phyloP scores from a whole-genome alignment of 1,140 invertebrate genomes.

The Charaxes varanes region DNA sequence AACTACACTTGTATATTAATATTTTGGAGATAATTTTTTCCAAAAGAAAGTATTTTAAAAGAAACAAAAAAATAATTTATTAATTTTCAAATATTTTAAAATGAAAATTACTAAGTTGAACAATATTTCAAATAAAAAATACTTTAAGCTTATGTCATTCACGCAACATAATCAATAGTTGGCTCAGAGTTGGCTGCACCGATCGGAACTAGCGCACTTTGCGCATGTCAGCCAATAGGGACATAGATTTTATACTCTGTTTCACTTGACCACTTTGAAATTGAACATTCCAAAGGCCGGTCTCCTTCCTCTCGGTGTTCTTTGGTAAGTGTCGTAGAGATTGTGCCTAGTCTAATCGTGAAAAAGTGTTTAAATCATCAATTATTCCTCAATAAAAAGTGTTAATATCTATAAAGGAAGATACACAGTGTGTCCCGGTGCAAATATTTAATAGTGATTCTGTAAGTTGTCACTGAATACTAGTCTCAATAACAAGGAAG shows the following conservation, averaged over 20 bases:
- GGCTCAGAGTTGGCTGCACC: constrained; percentile 62
- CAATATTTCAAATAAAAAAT: constrained; percentile 28
- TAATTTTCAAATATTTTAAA: not conserved
- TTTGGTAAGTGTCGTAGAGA: constrained; percentile 77
- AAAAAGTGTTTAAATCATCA: constrained; percentile 58
- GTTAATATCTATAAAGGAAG: constrained; percentile 29
- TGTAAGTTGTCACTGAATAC: constrained; percentile 49
- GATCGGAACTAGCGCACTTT: constrained; percentile 45
- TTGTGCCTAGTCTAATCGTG: constrained; percentile 65
- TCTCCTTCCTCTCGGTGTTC: constrained; percentile 77
- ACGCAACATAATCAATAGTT: constrained; percentile 57
- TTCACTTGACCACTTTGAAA: constrained; percentile 72
- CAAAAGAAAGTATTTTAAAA: not conserved
- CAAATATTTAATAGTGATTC: constrained; percentile 62
- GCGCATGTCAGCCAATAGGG: constrained; percentile 59
- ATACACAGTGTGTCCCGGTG: constrained; percentile 57
- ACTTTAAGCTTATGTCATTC: constrained; percentile 35
- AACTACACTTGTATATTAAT: not conserved
- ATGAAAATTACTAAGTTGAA: not conserved
- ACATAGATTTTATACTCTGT: constrained; percentile 56
- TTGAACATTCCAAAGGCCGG: constrained; percentile 80
- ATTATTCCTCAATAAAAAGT: constrained; percentile 51
- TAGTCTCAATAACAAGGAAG: constrained; percentile 18
- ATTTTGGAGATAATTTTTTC: not conserved
- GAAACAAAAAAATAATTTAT: constrained; percentile 8